A percentile compares a stretch with the other conserved stretches of the same genome.
These are phyloP conservation scores for Gallinago paraguaiae DNA, from an alignment of 2,113 vertebrate genomes.

Conservation along the genomic window DNA sequence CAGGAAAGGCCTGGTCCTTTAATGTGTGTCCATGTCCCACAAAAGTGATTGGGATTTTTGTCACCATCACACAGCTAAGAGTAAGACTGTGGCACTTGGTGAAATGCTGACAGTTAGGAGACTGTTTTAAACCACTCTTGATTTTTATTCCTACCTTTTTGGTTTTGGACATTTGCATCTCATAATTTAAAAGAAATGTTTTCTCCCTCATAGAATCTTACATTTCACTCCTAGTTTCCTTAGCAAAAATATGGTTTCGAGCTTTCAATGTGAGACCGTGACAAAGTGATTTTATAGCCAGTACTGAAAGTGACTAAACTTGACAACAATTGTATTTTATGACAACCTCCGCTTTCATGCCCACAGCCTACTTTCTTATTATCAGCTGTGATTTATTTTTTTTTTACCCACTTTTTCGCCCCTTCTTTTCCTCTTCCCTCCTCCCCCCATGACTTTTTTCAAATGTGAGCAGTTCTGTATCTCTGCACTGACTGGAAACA, in stretches of 20 bases:
- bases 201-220: not conserved
- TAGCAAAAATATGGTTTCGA: conserved; percentile 69
- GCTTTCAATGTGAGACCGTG: conserved; percentile 67
- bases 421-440: not conserved
- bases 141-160: not conserved
- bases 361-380: conserved; percentile 64
- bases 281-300: conserved; percentile 77
- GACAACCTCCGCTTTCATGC: conserved; percentile 78
- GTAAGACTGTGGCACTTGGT: not conserved
- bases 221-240: conserved; percentile 45
- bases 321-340: conserved; percentile 79
- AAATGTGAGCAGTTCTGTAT: conserved; percentile 60
- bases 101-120: not conserved
- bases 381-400: not conserved
- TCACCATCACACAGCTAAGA: not conserved
- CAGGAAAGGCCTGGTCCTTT: not conserved
- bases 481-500: conserved; percentile 63
- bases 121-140: not conserved
- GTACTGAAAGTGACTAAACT: conserved; percentile 75
- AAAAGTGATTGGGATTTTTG: not conserved
- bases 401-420: not conserved
- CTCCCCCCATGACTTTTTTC: not conserved
- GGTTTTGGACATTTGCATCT: not conserved
- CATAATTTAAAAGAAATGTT: conserved; percentile 1
- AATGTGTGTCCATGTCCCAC: not conserved